These are phyloP conservation scores for Chlorodrepanis virens DNA, from an alignment of 2,113 vertebrate species.

Conservation along the genomic window DNA sequence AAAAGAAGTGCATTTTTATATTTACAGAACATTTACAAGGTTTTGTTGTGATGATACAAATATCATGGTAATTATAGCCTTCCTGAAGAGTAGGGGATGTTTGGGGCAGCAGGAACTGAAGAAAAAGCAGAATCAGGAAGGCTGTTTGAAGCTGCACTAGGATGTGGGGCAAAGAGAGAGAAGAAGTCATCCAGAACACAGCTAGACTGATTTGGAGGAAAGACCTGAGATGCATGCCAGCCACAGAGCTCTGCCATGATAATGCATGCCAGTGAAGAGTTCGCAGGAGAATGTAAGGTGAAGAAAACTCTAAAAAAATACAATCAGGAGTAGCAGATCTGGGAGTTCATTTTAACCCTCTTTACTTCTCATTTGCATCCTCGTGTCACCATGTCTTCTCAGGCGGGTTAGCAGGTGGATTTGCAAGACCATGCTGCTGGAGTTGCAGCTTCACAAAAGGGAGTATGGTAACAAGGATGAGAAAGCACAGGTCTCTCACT, in stretches of 20 bases:
- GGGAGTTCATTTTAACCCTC: not conserved
- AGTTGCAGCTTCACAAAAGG: not conserved
- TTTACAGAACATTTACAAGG: not conserved
- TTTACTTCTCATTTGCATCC: not conserved
- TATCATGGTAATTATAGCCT: not conserved
- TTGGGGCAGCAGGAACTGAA: not conserved
- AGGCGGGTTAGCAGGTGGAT: not conserved
- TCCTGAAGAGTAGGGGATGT: not conserved
- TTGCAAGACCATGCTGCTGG: not conserved
- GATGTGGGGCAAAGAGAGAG: not conserved
- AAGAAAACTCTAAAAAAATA: not conserved
- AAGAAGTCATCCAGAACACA: not conserved
- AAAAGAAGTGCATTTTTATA: fast-evolving
- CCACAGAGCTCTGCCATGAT: not conserved
- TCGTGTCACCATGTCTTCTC: not conserved
- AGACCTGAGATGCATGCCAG: not conserved
- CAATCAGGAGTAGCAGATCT: not conserved
- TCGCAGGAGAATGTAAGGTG: not conserved
- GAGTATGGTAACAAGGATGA: not conserved
- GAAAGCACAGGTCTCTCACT: not conserved
- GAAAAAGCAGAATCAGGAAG: not conserved
- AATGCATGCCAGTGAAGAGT: not conserved
- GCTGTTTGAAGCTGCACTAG: not conserved
- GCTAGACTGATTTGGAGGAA: not conserved
- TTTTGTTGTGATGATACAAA: not conserved